Evolutionary conservation across 2,888 invertebrate genomes (phyloP), one percentile per base, ranked within the genome.

Genomic region (Ectemnius cavifrons): DNA sequence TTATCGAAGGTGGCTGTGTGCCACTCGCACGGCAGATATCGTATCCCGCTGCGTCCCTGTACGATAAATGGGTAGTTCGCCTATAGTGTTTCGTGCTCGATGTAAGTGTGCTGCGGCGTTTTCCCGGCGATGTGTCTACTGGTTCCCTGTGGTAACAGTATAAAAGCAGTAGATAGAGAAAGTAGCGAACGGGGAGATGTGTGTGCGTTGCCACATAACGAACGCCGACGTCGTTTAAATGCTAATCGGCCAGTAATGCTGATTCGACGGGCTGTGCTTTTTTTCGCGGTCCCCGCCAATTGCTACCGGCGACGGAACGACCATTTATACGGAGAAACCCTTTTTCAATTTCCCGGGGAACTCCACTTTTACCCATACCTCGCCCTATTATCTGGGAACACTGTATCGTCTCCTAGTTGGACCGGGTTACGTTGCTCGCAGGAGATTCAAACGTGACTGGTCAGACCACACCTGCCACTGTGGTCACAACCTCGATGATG

Each of bases 241-340:
- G 82, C 81, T 82, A 82, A 82, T 82, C 82, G 77, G 69, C 65
- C 46, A 72, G 81, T 81, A 81, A 82, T 83, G 81, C 81, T 75
- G 75, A 81, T 77, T 82, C 81, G 67, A 75, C 62, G 65, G 1
- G 37, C 57, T 47, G 47, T 27, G 37, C 37, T 60, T 64, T 46
- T 57, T 23, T 14, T 37, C 37, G 37, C 37, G 37, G 37, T 23
- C 8, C 37, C 37, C 37, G 62, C 73, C 83, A 75, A 79, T 77
- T 82, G 77, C 71, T 60, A 60, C 45, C 27, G 49, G 58, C 65
- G 64, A 52, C 58, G 57, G 63, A 58, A 47, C 6, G 58, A n/a
- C 63, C 63, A 77, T 82, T 79, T 79, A 67, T 71, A 65, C 52
- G 64, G 57, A 37, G 68, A 67, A 73, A 79, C 66, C 71, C 77